These are phyloP conservation scores for Pristionchus maxplancki DNA, from an alignment of 2,888 invertebrate species.

Conservation along the genomic window DNA sequence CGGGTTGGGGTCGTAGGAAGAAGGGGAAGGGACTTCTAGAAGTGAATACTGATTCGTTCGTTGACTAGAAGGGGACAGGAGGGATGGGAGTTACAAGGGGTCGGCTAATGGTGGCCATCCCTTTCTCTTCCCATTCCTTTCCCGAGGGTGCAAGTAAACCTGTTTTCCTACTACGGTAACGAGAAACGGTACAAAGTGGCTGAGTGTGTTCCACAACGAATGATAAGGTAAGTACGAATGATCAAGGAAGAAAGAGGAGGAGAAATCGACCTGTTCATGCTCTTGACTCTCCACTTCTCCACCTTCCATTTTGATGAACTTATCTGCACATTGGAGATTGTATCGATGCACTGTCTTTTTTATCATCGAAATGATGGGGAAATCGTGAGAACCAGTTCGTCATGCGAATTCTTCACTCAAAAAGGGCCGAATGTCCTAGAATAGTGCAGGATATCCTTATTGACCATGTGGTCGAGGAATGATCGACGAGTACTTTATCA, in stretches of 20 bases:
- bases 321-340: background rate
- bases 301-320: background rate
- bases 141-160: constrained; percentile 23
- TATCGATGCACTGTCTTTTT: background rate
- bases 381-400: background rate
- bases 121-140: background rate
- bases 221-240: constrained; percentile 41
- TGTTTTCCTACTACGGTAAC: constrained; percentile 29
- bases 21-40: background rate
- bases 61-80: constrained; percentile 16
- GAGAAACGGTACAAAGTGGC: constrained; percentile 22
- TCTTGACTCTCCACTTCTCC: background rate
- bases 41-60: constrained; percentile 8
- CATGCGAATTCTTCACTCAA: background rate
- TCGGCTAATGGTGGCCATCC: constrained; percentile 11
- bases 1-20: background rate
- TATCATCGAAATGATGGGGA: background rate
- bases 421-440: background rate
- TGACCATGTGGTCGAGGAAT: background rate
- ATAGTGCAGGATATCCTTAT: background rate
- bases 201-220: constrained; percentile 24
- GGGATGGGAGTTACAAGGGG: background rate
- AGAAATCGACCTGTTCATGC: constrained; percentile 14
- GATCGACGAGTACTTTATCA: background rate
- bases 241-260: background rate